Evolutionary conservation across 2,797 vertebrate species (phyloP).

Genomic region (Cottoperca gobio): DNA sequence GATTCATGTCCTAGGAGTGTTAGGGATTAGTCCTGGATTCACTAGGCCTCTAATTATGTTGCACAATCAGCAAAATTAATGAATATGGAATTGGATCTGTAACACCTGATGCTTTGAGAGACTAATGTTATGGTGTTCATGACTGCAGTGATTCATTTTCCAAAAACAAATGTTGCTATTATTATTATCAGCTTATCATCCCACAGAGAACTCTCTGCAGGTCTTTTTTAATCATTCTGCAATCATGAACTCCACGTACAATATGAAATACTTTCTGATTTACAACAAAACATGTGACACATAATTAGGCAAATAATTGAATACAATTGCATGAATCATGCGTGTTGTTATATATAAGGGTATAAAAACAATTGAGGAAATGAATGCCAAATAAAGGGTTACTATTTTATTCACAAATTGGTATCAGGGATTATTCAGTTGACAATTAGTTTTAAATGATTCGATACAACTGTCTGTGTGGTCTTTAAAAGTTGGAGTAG

Average conservation of each 20-base stretch:
- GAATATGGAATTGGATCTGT: constrained; percentile 62
- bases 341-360: background rate
- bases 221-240: constrained; percentile 21
- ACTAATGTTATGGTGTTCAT: constrained; percentile 30
- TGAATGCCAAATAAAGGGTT: background rate
- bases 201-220: constrained; percentile 15
- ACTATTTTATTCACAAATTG: background rate
- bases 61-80: constrained; percentile 72
- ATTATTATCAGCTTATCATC: constrained; percentile 50
- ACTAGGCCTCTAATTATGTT: constrained; percentile 70
- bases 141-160: constrained; percentile 44
- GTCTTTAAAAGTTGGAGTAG: too few relatives aligned
- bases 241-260: constrained; percentile 6
- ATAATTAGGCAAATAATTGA: constrained; percentile 2
- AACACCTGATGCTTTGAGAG: constrained; percentile 64
- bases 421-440: background rate
- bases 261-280: constrained; percentile 8
- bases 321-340: background rate
- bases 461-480: too few relatives aligned
- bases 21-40: constrained; percentile 77
- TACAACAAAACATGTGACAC: background rate
- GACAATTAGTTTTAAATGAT: too few relatives aligned
- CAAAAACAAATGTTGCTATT: constrained; percentile 44
- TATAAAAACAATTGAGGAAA: background rate
- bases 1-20: constrained; percentile 75